Evolutionary conservation across 2,888 invertebrate species (phyloP).

Genomic region (Ligdia adustata): DNA sequence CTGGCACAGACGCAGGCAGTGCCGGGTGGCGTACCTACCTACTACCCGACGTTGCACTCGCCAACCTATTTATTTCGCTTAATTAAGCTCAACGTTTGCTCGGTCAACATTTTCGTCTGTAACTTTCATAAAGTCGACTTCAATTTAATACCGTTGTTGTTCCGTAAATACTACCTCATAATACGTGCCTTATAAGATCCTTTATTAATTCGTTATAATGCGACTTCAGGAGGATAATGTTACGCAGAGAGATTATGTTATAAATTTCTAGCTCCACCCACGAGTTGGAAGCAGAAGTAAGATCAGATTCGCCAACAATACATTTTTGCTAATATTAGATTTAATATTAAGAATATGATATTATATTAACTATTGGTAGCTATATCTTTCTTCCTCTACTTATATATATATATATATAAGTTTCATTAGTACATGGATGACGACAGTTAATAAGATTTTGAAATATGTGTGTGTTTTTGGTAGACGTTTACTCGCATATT

Average conservation of each 20-base stretch:
- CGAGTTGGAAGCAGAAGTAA: constrained; percentile 5
- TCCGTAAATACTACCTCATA: not conserved
- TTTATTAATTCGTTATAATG: constrained; percentile 24
- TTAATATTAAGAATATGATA: too few species aligned
- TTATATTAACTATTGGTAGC: too few species aligned
- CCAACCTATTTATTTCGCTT: constrained; percentile 20
- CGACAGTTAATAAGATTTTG: too few species aligned
- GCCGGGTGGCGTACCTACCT: not conserved
- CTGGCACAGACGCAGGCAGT: constrained; percentile 1
- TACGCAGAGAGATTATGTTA: constrained; percentile 25
- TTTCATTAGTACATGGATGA: too few species aligned
- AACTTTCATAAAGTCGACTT: not conserved
- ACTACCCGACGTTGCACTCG: constrained; percentile 4
- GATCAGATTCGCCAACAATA: constrained; percentile 16
- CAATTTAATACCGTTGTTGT: constrained; percentile 1
- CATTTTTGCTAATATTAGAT: constrained; percentile 4
- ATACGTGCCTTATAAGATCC: constrained; percentile 3
- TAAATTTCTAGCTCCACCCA: constrained; percentile 11
- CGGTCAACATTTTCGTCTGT: constrained; percentile 5
- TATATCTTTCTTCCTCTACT: too few species aligned
- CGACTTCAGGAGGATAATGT: constrained; percentile 28
- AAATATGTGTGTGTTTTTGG: too few species aligned
- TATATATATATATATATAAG: too few species aligned
- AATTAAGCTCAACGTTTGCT: constrained; percentile 19
- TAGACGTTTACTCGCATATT: too few species aligned